Base-by-base conservation (phyloP, 2,888 invertebrate genomes). In the Pimpla rufipes region DNA sequence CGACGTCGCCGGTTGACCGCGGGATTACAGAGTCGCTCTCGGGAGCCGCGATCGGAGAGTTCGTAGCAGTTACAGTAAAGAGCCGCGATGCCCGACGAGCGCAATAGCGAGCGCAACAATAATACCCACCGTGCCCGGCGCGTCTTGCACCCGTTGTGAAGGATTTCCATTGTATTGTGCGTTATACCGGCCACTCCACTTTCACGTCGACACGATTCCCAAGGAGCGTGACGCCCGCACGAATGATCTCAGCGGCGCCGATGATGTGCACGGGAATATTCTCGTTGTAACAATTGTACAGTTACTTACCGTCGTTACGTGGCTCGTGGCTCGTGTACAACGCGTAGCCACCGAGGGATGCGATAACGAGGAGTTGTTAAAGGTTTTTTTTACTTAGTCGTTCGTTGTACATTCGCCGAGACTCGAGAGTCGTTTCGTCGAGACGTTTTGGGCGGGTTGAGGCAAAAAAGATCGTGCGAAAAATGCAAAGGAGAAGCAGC, bases 141-240 rank as follows among this genome's bases (percentile, higher is more conserved):
- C 4, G 21, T 55, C 11, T 55, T 10, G n/a, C n/a, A 23, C 13
- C 0, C 55, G 3, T 55, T 21, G 23, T 55, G 23, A 55, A 23
- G 55, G 55, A 55, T 55, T 55, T 11, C 23, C 11, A 55, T 55
- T 55, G 55, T 55, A 55, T 55, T 23, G 55, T 23, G 55, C 23
- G 11, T 11, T 5, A 23, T 10, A 2, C 29, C 29, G 29, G 29
- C 29, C 23, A 55, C 21, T 55, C 55, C 21, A 11, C 55, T 55
- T 55, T 55, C 55, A 13, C 21, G 23, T 23, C 23, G 55, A 55
- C 55, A 55, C 55, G 23, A 11, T 55, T 55, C 55, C 23, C 55
- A 55, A 55, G 55, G 55, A 55, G 55, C 11, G 55, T 11, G 21
- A 11, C 23, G 23, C 55, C 21, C 13, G 21, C 23, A 0, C 55